These are phyloP conservation scores for Cerastoderma edule DNA, from an alignment of 2,888 invertebrate genomes.

Conservation along the genomic window DNA sequence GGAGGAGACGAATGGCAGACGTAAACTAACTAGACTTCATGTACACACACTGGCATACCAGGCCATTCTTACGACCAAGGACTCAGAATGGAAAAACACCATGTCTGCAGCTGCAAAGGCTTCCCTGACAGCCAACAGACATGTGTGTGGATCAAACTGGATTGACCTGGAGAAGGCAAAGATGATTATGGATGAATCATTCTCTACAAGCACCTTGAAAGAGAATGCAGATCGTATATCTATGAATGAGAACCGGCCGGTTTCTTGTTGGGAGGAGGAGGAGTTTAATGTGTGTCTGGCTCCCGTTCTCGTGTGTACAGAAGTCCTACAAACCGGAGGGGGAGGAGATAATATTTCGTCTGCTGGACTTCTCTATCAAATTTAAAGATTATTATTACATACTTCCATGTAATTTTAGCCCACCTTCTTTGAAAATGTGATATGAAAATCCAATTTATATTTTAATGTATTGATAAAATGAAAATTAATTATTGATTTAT, in stretches of 20 bases:
- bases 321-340: constrained; percentile 92
- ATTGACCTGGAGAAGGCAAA: constrained; percentile 86
- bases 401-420: no score
- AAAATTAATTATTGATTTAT: no score
- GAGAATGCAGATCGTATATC: constrained; percentile 86
- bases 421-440: no score
- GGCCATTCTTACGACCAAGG: constrained; percentile 89
- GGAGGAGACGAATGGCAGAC: constrained; percentile 82
- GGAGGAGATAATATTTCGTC: constrained; percentile 95
- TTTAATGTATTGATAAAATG: no score
- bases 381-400: no score
- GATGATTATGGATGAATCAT: constrained; percentile 92
- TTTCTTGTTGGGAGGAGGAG: constrained; percentile 92
- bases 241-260: constrained; percentile 89
- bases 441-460: no score
- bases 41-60: constrained; percentile 95
- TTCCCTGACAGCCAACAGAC: constrained; percentile 91
- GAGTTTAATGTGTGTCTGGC: constrained; percentile 90
- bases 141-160: constrained; percentile 89
- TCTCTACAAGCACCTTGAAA: constrained; percentile 88
- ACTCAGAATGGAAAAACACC: constrained; percentile 89
- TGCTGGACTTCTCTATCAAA: constrained; percentile 88
- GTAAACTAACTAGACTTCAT: constrained; percentile 90
- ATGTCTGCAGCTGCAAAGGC: constrained; percentile 93
- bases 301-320: constrained; percentile 92